Conservation (phyloP, 2,888 invertebrate genomes). For the Blastobasis lacticolella region DNA sequence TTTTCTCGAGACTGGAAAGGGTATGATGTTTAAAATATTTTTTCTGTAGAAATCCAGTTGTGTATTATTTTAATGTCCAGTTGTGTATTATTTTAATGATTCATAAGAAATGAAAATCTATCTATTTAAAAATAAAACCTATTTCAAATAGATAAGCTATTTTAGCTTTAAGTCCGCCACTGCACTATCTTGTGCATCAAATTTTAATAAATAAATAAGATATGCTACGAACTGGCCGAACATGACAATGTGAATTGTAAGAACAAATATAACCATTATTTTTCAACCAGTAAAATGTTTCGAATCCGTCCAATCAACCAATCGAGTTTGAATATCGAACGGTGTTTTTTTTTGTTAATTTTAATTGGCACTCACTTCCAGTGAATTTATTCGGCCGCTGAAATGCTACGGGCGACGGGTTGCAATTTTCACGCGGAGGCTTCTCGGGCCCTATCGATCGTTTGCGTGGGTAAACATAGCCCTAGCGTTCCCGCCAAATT, state of each 20-base stretch:
- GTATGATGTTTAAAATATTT: background rate
- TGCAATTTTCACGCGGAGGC: constrained; percentile 70
- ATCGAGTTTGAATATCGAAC: no score
- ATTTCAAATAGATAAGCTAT: background rate
- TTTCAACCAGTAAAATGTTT: no score
- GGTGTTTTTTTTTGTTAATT: no score
- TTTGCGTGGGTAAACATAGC: constrained; percentile 65
- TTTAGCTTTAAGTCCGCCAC: background rate
- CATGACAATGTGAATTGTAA: no score
- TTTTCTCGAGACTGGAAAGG: constrained; percentile 22
- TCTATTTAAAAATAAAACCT: background rate
- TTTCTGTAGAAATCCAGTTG: background rate
- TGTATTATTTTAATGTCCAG: no score
- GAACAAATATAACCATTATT: no score
- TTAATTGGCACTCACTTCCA: constrained; percentile 10
- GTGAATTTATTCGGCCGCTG: constrained; percentile 37
- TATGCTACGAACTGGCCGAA: no score
- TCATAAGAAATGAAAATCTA: no score
- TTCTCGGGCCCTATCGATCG: constrained; percentile 57
- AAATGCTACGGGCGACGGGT: constrained; percentile 38
- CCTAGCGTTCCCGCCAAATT: constrained; percentile 36
- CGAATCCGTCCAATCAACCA: no score
- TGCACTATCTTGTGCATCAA: no score
- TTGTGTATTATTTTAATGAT: no score
- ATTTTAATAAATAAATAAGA: no score